These are phyloP conservation scores for Fistularia commersonii DNA, from an alignment of 2,797 vertebrate genomes.

Conservation along the genomic window DNA sequence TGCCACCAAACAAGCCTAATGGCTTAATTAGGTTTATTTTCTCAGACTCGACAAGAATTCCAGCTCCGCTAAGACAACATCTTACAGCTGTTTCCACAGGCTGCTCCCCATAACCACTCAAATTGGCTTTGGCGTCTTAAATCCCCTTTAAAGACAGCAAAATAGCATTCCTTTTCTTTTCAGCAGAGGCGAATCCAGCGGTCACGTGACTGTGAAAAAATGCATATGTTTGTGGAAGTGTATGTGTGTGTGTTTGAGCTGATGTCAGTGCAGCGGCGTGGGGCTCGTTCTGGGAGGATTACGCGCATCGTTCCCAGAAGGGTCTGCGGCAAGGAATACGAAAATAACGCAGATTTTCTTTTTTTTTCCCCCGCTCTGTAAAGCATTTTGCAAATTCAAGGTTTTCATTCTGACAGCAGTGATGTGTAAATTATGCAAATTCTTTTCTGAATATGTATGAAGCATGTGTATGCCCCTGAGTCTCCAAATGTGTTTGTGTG, in stretches of 20 bases:
- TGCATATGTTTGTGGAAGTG: background rate
- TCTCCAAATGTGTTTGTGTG: slow-evolving; percentile 19
- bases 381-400: slow-evolving; percentile 13
- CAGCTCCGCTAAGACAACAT: background rate
- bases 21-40: slow-evolving; percentile 6
- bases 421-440: slow-evolving; percentile 35
- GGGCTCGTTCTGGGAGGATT: background rate
- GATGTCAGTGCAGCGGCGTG: background rate
- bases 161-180: background rate
- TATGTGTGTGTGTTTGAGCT: background rate
- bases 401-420: slow-evolving; percentile 9
- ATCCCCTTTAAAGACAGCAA: slow-evolving; percentile 4
- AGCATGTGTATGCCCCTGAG: slow-evolving; percentile 15
- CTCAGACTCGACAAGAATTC: background rate
- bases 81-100: background rate
- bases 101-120: background rate
- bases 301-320: background rate
- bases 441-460: slow-evolving; percentile 28
- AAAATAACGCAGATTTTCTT: background rate
- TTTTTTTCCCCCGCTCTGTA: background rate
- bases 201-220: background rate
- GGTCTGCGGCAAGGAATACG: background rate
- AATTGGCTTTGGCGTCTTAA: slow-evolving; percentile 3
- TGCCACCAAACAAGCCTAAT: background rate
- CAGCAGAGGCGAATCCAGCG: background rate